A percentile compares a stretch with the other conserved stretches of the same genome.
Conservation (phyloP, 37 sponge, comb jelly and placozoan species). For the Lycopodina hypogea region DNA sequence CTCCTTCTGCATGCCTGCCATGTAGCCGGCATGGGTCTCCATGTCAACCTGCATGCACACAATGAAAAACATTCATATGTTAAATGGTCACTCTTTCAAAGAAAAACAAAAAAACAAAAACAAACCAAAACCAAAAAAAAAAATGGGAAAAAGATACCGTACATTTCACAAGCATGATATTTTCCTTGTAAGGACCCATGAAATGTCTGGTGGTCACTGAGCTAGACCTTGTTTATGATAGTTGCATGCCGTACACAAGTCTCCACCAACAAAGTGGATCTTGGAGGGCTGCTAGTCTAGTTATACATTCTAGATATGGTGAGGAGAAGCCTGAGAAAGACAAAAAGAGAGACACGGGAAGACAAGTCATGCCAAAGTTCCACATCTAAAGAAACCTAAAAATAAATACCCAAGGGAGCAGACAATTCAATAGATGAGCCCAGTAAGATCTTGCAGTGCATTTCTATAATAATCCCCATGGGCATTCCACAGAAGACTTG, state of each 20-base stretch:
- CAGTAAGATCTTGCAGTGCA: too few species aligned
- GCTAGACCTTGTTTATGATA: too few species aligned
- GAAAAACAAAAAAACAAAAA: too few species aligned
- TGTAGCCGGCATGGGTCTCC: conserved; percentile 78
- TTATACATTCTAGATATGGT: too few species aligned
- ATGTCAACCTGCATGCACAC: conserved; percentile 66
- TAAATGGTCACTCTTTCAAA: background rate
- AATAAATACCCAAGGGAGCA: background rate
- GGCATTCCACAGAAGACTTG: too few species aligned
- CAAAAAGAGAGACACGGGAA: background rate
- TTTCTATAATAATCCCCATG: too few species aligned
- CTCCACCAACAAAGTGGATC: background rate
- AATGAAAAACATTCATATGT: background rate
- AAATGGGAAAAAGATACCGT: conserved; percentile 11
- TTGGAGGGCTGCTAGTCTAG: too few species aligned
- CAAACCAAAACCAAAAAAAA: too few species aligned
- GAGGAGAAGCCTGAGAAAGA: too few species aligned
- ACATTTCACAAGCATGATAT: too few species aligned
- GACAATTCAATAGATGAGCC: background rate
- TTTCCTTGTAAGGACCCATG: too few species aligned
- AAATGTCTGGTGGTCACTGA: too few species aligned
- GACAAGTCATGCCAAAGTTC: conserved; percentile 11
- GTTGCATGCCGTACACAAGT: background rate
- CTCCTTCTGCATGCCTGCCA: conserved; percentile 72
- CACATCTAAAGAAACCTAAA: background rate